Base-by-base conservation (phyloP, 2,888 invertebrate genomes). In the Megamerina dolium region DNA sequence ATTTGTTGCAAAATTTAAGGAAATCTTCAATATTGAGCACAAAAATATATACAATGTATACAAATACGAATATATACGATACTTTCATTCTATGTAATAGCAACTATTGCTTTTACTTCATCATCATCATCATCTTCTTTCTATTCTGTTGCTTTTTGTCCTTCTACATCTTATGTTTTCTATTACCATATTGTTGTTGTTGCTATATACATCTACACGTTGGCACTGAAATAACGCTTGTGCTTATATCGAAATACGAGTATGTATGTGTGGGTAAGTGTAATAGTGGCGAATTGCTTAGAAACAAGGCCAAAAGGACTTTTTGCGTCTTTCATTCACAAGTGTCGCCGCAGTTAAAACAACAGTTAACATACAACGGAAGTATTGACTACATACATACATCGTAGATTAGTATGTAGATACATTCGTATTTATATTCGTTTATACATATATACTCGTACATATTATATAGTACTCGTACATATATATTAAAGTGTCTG, bases 261-360 rank as follows among this genome's bases (percentile, higher is more conserved):
- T 8, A 6, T 8, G 10, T 8, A 10, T 23, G 23, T 23, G 23
- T 23, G 10, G 23, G 23, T n/a, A 10, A 6, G 23, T 23, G 23
- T 23, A 10, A 10, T 8, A 23, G 10, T 23, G 6, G 23, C 23
- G 10, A 23, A 23, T n/a, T 23, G 23, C 23, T 38, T 38, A 38
- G 38, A 37, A 17, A 37, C 23, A 16, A 31, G 38, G 38, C 38
- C 38, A 20, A 20, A 38, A 38, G 30, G 38, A 30, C 29, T 30
- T 34, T 36, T 38, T 30, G 31, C 38, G 38, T 38, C 31, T 30
- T 38, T 30, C 17, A 30, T 10, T 31, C 13, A 4, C 27, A 30
- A 30, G 38, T 38, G 38, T 38, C 37, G n/a, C n/a, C n/a, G 37
- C 37, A 38, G 38, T 38, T 20, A 30, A 38, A 38, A 38, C 27